A percentile compares a stretch with the other conserved stretches of the same genome.
These are phyloP conservation scores for Horisme vitalbata DNA, from an alignment of 2,888 invertebrate genomes.

Conservation along the genomic window DNA sequence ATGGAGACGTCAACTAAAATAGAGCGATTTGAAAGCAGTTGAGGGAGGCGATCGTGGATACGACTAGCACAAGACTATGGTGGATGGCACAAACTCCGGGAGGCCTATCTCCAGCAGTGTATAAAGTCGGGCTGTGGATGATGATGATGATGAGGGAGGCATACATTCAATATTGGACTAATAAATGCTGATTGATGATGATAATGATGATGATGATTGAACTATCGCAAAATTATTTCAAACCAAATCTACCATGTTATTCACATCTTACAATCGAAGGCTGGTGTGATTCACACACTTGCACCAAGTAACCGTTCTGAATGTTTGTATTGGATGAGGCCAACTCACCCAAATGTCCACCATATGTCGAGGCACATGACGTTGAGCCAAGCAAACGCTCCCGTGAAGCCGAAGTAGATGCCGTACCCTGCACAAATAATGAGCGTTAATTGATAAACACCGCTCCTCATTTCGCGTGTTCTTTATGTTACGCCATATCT, in stretches of 20 bases:
- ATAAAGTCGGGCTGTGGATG: no score
- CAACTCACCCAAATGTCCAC: slow-evolving; percentile 90
- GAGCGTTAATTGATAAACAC: slow-evolving; percentile 42
- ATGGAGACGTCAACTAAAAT: no score
- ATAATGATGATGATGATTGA: no score
- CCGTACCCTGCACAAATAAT: slow-evolving; percentile 84
- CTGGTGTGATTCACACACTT: slow-evolving; percentile 36
- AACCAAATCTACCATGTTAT: background rate
- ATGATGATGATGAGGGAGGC: no score
- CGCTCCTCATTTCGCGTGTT: slow-evolving; percentile 19
- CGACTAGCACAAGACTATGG: no score
- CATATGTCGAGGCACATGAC: slow-evolving; percentile 92
- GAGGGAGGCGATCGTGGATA: no score
- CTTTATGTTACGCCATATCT: slow-evolving; percentile 19
- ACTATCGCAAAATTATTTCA: background rate
- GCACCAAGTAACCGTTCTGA: slow-evolving; percentile 26
- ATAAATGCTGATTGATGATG: no score
- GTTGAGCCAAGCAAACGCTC: slow-evolving; percentile 90
- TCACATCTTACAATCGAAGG: slow-evolving; percentile 13
- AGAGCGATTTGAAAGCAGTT: no score
- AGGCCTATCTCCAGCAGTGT: no score
- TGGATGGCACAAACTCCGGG: no score
- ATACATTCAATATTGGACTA: no score
- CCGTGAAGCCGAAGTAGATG: slow-evolving; percentile 86
- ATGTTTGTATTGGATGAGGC: slow-evolving; percentile 45